Conservation (phyloP, 1,140 invertebrate genomes). For the Magallana gigas region DNA sequence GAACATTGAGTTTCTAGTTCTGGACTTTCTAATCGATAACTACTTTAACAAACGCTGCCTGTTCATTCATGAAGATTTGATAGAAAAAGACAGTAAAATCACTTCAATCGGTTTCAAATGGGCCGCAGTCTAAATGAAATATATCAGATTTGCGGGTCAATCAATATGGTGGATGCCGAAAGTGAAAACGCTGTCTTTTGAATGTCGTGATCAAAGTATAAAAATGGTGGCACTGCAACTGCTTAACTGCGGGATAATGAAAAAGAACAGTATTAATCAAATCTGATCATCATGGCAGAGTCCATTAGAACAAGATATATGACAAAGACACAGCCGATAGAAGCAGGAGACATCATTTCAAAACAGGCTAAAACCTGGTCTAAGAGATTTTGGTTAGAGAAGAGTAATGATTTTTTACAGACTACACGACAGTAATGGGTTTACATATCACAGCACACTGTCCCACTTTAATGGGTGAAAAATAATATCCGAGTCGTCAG, state of each 20-base stretch:
- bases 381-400: too few relatives aligned
- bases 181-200: constrained; percentile 1
- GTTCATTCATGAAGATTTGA: too few relatives aligned
- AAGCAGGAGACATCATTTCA: not conserved
- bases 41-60: too few relatives aligned
- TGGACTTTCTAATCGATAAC: too few relatives aligned
- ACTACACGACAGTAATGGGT: too few relatives aligned
- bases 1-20: too few relatives aligned
- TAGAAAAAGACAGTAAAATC: not conserved
- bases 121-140: not conserved
- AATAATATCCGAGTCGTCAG: too few relatives aligned
- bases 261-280: constrained; percentile 26
- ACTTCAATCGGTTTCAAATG: constrained; percentile 15
- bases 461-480: too few relatives aligned
- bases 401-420: too few relatives aligned
- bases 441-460: too few relatives aligned
- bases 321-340: not conserved
- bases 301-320: constrained; percentile 24
- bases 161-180: not conserved
- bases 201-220: constrained; percentile 33
- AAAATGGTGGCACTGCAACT: not conserved
- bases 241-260: constrained; percentile 10
- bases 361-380: too few relatives aligned
- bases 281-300: constrained; percentile 18
- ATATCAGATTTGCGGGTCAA: not conserved